Base-by-base conservation (phyloP, 1,140 invertebrate genomes). In the Cyrtorhinus lividipennis region DNA sequence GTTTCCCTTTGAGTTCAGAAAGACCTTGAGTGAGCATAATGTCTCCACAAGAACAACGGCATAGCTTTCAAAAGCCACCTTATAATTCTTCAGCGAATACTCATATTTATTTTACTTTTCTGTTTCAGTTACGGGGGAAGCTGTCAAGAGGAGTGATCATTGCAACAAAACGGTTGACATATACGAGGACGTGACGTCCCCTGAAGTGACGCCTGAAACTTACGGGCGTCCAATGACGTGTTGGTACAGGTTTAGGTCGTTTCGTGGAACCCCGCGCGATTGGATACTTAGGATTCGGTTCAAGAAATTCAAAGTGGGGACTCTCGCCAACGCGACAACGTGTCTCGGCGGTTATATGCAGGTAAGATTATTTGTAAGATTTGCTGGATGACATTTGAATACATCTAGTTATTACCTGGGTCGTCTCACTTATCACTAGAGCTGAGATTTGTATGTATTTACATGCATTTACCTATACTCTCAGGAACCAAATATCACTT, bases 141-240 rank as follows among this genome's bases (percentile, higher is more conserved):
- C 74, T 30, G 48, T 20, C 12, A 53, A 53, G 48, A 81, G 80
- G 70, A 77, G 83, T 66, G 87, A 88, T 72, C 85, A 89, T 68
- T 94, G 90, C 74, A 93, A 92, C 75, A 92, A 91, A 72, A 93
- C 90, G 1, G 90, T 93, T 57, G 90, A 92, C 68, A 88, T 92
- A 62, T 92, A 92, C 73, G 88, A 92, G 70, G 88, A 92, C 72
- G 88, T 94, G 2, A 83, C 85, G 10, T 90, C 85, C 63, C 90
- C 90, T 15, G 83, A 87, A 64, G 83, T 93, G 72, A 90, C 83
- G 26, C 74, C 82, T n/a, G 82, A 83, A 61, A 92, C 87, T 70
- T 81, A 83, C 69, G 88, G 88, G 3, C 81, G 85, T 65, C 88
- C 89, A 1, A 78, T 94, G 72, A 89, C 87, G 27, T 94, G 90